These are phyloP conservation scores for Lutjanus erythropterus DNA, from an alignment of 2,113 vertebrate species.

Conservation along the genomic window DNA sequence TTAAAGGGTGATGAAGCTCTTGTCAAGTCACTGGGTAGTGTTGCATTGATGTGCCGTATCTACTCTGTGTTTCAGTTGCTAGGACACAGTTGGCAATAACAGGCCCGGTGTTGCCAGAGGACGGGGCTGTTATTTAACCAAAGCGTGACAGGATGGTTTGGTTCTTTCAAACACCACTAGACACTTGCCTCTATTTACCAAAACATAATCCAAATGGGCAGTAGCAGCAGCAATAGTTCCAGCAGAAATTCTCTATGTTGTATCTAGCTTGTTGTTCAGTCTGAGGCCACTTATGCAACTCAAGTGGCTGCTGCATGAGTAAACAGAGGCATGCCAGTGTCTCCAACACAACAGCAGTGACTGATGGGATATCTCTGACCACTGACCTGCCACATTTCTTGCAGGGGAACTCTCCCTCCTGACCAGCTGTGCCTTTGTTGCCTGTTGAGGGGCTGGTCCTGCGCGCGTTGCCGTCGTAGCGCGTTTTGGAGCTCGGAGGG, in stretches of 20 bases:
- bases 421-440: conserved; percentile 86
- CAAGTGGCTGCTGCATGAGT: neutral
- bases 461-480: conserved; percentile 79
- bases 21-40: conserved; percentile 53
- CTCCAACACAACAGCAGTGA: neutral
- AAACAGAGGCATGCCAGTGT: conserved; percentile 3
- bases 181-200: conserved; percentile 46
- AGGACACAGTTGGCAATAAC: conserved; percentile 81
- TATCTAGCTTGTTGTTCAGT: neutral
- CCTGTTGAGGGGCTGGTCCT: conserved; percentile 74
- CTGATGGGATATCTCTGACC: conserved; percentile 1
- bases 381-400: conserved; percentile 98
- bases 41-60: conserved; percentile 49
- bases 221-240: conserved; percentile 13
- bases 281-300: neutral
- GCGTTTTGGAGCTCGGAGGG: conserved; percentile 76
- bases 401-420: conserved; percentile 97
- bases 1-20: conserved; percentile 21
- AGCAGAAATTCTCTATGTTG: neutral
- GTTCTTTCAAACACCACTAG: conserved; percentile 36
- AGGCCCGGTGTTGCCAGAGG: conserved; percentile 69
- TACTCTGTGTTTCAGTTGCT: conserved; percentile 79
- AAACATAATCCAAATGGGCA: conserved; percentile 41
- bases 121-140: conserved; percentile 61
- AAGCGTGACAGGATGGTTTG: conserved; percentile 49